phyloP scores from a whole-genome alignment of 2,113 vertebrate genomes.

The Hyperopisus bebe region DNA sequence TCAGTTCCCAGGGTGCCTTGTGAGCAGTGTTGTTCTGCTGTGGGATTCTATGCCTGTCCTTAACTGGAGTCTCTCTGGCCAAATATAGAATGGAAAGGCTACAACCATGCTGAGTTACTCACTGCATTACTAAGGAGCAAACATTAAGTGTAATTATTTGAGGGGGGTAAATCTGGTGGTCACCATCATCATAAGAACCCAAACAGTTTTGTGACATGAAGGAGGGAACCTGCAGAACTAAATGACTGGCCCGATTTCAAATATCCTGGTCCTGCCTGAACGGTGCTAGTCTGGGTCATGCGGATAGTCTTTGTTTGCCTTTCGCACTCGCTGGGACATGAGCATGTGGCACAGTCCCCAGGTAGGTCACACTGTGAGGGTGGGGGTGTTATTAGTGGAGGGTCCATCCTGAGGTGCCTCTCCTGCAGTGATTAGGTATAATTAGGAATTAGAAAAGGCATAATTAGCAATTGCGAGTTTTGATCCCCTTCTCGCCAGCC shows the following conservation, averaged over 20 bases:
- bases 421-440: not conserved
- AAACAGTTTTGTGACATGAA: too few relatives aligned
- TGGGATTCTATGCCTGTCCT: not conserved
- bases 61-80: not conserved
- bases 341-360: not conserved
- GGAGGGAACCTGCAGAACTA: not conserved
- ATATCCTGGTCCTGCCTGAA: not conserved
- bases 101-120: not conserved
- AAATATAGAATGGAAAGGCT: not conserved
- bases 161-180: not conserved
- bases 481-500: not conserved
- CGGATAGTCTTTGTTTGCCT: not conserved
- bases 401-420: not conserved
- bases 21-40: not conserved
- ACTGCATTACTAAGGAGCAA: not conserved
- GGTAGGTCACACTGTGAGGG: not conserved
- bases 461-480: slow-evolving; percentile 28
- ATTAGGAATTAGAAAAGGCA: slow-evolving; percentile 10
- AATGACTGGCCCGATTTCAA: not conserved
- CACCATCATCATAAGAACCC: not conserved
- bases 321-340: not conserved
- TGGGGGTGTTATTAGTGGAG: slow-evolving; percentile 1
- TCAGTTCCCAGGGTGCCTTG: not conserved
- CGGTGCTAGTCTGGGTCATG: not conserved
- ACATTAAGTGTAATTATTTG: not conserved